Evolutionary conservation across 2,888 invertebrate species (phyloP).

Genomic region (Gymnosoma rotundatum): DNA sequence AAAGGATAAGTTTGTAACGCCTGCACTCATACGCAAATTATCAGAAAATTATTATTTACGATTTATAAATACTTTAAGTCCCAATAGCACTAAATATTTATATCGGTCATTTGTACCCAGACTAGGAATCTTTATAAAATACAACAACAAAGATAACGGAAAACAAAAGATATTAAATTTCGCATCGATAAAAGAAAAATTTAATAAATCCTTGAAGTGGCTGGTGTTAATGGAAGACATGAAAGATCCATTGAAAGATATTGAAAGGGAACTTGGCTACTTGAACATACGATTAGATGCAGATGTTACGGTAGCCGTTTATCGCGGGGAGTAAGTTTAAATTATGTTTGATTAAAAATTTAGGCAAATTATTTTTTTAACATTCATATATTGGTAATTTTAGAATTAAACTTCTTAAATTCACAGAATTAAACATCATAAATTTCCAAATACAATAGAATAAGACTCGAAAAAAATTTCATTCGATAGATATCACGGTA

Average conservation of each 20-base stretch:
- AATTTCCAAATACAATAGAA: no score
- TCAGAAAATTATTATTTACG: constrained; percentile 74
- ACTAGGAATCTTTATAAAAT: constrained; percentile 74
- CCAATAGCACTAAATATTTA: constrained; percentile 13
- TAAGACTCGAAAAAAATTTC: no score
- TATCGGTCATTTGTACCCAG: constrained; percentile 67
- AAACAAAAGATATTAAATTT: constrained; percentile 68
- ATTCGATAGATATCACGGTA: no score
- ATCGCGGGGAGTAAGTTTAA: constrained; percentile 29
- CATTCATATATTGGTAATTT: no score
- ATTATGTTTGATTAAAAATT: no score
- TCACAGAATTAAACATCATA: no score
- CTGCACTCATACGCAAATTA: constrained; percentile 52
- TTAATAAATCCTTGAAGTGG: constrained; percentile 73
- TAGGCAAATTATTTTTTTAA: no score
- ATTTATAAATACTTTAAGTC: constrained; percentile 71
- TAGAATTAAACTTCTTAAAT: no score
- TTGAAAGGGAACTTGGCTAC: constrained; percentile 39
- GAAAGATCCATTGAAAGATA: not conserved
- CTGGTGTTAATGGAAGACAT: constrained; percentile 72
- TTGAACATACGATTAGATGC: constrained; percentile 76
- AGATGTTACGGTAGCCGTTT: constrained; percentile 76
- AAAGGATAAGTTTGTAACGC: constrained; percentile 43
- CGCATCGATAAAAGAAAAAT: constrained; percentile 66
- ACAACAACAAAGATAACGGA: constrained; percentile 63